Evolutionary conservation across 64 coral and sea anemone species (phyloP).

Genomic region (Montipora efflorescens): DNA sequence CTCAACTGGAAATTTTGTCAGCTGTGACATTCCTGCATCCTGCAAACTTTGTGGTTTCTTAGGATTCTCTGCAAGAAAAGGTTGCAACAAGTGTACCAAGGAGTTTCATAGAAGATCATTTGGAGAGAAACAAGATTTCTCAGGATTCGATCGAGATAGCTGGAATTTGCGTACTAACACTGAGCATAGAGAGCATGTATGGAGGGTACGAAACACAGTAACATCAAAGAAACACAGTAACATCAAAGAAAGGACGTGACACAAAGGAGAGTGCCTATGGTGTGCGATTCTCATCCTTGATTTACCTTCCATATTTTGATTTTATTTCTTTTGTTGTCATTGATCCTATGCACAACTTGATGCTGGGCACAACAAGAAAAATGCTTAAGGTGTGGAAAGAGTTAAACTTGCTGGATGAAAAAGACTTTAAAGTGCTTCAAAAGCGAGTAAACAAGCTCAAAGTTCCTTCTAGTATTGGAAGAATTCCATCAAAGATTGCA

Average conservation of each 20-base stretch:
- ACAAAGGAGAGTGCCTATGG: background rate
- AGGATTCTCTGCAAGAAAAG: slow-evolving; percentile 11
- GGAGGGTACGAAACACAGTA: slow-evolving; percentile 5
- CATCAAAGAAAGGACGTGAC: background rate
- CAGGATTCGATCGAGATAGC: slow-evolving; percentile 33
- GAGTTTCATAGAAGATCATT: slow-evolving; percentile 30
- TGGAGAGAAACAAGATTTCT: slow-evolving; percentile 40
- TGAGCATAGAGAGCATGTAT: slow-evolving; percentile 2
- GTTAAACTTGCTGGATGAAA: slow-evolving; percentile 11
- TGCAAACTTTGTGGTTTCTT: slow-evolving; percentile 47
- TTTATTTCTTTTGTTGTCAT: slow-evolving; percentile 17
- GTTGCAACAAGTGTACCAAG: slow-evolving; percentile 61
- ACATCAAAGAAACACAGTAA: background rate
- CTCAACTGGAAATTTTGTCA: slow-evolving; percentile 47
- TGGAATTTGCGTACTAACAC: background rate
- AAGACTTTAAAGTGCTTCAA: slow-evolving; percentile 15
- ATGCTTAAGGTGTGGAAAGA: slow-evolving; percentile 34
- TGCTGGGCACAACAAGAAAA: slow-evolving; percentile 51
- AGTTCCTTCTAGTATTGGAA: background rate
- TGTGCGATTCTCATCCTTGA: slow-evolving; percentile 8
- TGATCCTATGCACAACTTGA: slow-evolving; percentile 59
- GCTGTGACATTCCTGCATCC: slow-evolving; percentile 57
- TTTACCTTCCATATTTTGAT: slow-evolving; percentile 54
- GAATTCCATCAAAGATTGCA: slow-evolving; percentile 53
- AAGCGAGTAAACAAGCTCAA: slow-evolving; percentile 38